These are phyloP conservation scores for Xyrauchen texanus DNA, from an alignment of 2,113 vertebrate genomes.

Conservation along the genomic window DNA sequence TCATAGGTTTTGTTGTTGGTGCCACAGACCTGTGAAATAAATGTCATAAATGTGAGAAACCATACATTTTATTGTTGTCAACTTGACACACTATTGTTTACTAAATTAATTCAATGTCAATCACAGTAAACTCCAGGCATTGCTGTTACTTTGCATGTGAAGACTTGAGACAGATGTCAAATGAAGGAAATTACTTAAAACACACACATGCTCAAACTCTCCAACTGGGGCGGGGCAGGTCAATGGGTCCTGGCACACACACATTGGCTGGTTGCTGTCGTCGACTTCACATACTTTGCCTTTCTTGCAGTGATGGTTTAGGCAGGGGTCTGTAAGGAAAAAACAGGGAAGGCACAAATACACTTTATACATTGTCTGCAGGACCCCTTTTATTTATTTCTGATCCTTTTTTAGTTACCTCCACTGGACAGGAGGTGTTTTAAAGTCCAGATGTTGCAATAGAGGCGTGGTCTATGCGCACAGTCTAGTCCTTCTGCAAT, in stretches of 20 bases:
- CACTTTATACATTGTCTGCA: background rate
- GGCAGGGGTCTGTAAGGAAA: constrained; percentile 82
- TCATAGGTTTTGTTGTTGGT: constrained; percentile 98
- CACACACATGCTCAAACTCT: constrained; percentile 91
- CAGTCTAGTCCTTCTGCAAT: too few species aligned
- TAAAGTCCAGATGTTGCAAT: too few species aligned
- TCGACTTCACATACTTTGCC: constrained; percentile 97
- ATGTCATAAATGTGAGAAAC: background rate
- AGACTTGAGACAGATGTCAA: constrained; percentile 7
- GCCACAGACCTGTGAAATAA: constrained; percentile 82
- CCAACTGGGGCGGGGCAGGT: constrained; percentile 82
- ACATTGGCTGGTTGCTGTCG: constrained; percentile 92
- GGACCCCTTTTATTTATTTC: too few species aligned
- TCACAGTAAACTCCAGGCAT: background rate
- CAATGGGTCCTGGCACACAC: constrained; percentile 95
- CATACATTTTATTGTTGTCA: background rate
- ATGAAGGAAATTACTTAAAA: constrained; percentile 3
- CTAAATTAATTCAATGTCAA: too few species aligned
- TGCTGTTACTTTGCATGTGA: background rate
- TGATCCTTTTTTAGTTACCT: too few species aligned
- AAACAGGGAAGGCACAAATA: background rate
- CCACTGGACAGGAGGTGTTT: too few species aligned
- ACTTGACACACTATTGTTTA: background rate
- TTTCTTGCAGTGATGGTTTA: constrained; percentile 96
- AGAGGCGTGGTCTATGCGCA: too few species aligned